These are phyloP conservation scores for Pandion haliaetus DNA, from an alignment of 2,113 vertebrate genomes.

Conservation along the genomic window DNA sequence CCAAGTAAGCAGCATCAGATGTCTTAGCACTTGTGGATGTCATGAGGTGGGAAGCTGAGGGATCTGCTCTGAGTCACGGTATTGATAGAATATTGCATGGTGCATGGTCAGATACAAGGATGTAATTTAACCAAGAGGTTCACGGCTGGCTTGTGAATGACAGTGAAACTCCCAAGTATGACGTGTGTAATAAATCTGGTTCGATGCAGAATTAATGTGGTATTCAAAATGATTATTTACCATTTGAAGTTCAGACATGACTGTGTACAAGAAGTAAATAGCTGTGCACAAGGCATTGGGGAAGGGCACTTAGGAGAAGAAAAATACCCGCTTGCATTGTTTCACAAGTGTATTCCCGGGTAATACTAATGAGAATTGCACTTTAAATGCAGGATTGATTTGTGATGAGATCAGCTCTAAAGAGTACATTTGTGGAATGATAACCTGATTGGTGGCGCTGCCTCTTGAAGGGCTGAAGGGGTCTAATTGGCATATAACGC, in stretches of 20 bases:
- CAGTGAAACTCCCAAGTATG: background rate
- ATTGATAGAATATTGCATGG: background rate
- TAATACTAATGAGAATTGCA: constrained; percentile 48
- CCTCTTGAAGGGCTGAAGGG: constrained; percentile 47
- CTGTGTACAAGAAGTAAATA: background rate
- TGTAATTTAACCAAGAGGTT: background rate
- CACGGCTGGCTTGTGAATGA: background rate
- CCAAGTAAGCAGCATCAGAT: background rate
- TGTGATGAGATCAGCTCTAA: constrained; percentile 27
- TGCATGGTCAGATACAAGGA: background rate
- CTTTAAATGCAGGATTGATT: constrained; percentile 46
- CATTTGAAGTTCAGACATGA: background rate
- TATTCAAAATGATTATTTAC: background rate
- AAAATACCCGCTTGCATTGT: background rate
- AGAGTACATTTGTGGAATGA: constrained; percentile 33
- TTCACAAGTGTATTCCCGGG: background rate
- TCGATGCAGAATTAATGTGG: background rate
- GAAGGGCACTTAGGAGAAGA: background rate
- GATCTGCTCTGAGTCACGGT: background rate
- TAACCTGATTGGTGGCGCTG: constrained; percentile 30
- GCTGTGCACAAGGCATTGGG: background rate
- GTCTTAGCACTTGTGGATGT: background rate
- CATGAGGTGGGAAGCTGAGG: background rate
- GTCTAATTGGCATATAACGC: constrained; percentile 73
- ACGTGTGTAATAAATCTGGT: background rate